A percentile compares a stretch with the other conserved stretches of the same genome.
phyloP scores from a whole-genome alignment of 2,797 vertebrate genomes.

The Aratinga solstitialis region DNA sequence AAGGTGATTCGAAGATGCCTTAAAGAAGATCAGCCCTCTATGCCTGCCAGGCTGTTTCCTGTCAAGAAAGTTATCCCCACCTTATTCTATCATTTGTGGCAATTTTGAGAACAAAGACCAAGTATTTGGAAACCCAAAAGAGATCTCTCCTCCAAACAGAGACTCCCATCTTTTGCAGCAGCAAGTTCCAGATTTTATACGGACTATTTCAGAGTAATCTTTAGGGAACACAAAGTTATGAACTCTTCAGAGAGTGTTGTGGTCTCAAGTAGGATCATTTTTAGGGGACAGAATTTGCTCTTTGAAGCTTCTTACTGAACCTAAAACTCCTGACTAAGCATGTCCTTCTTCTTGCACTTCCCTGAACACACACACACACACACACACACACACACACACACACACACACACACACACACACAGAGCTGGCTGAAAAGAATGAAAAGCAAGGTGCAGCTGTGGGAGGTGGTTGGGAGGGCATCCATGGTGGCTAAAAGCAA shows the following conservation, averaged over 20 bases:
- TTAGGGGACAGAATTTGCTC: not conserved
- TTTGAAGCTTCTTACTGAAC: not conserved
- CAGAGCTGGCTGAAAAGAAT: not conserved
- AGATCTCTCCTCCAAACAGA: not conserved
- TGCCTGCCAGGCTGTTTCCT: constrained; percentile 24
- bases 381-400: too few species aligned
- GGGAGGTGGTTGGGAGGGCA: not conserved
- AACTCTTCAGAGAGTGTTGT: not conserved
- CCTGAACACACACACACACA: not conserved
- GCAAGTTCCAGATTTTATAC: not conserved
- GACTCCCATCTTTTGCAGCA: not conserved
- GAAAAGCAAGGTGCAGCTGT: not conserved
- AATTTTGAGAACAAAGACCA: not conserved
- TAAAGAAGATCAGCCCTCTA: constrained; percentile 36
- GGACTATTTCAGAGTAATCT: not conserved
- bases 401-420: too few species aligned
- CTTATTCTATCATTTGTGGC: not conserved
- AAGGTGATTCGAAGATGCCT: constrained; percentile 17
- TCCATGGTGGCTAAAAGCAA: not conserved
- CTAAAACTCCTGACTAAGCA: not conserved
- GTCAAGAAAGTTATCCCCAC: not conserved
- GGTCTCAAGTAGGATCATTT: not conserved
- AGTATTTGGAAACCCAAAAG: not conserved
- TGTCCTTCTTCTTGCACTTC: not conserved
- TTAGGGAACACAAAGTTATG: not conserved